Base-by-base conservation (phyloP, 2,797 vertebrate genomes). In the Bovichtus variegatus region DNA sequence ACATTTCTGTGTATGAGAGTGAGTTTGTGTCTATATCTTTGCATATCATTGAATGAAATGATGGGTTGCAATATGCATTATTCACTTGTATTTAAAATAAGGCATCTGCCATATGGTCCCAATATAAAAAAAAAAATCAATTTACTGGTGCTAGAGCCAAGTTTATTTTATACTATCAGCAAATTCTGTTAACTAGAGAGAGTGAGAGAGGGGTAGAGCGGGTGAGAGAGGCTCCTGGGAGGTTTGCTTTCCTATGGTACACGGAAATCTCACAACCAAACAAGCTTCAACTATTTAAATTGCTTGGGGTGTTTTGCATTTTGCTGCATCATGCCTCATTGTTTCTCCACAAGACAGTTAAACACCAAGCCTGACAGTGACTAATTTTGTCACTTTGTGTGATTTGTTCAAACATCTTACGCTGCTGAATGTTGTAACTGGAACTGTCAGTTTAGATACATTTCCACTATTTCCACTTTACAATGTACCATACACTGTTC, bases 31-130 rank as follows among this genome's bases (percentile, higher is more conserved):
- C 38, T 31, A n/a, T 83, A n/a, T 83, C 4, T 64, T 60, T 78
- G 62, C 77, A 64, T 80, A 67, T 80, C 43, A 78, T 74, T 80
- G 46, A 71, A 60, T 63, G 53, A 71, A 68, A 76, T 74, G 53
- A 80, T 72, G 75, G 53, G 43, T 76, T 74, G 51, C 76, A 54
- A 62, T 60, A 87, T 93, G 81, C 85, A 94, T 93, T 91, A 95
- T 94, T 93, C 88, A 92, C 43, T 62, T 50, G 65, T 81, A 80
- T 83, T 84, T 87, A 83, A 90, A 83, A 83, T 74, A 78, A 91
- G 76, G 68, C 83, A 80, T 72, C 78, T 88, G 82, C 90, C 90
- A 91, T 92, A 92, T 93, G 92, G 78, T 89, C 58, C 64, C 43
- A 44, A 79, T 78, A 78, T 88, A 85, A 84, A 87, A 87, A 73